Conservation (phyloP, 1,140 invertebrate species). For the Atta texana region DNA sequence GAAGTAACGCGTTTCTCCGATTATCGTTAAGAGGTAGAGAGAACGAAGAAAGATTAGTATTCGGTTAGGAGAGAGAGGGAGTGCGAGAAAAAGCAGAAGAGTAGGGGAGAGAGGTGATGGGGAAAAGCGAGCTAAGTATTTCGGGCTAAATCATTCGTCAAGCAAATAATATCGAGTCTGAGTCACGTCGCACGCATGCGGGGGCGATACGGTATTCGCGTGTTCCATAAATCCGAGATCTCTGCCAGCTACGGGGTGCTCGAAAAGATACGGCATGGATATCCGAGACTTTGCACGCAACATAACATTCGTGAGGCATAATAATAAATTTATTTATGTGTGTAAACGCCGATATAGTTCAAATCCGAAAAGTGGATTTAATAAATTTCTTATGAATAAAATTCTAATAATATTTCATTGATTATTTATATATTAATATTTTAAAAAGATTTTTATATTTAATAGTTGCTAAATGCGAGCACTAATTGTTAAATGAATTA, state of each 20-base stretch:
- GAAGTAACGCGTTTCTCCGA: constrained; percentile 51
- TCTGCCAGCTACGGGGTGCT: constrained; percentile 63
- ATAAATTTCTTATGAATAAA: neutral
- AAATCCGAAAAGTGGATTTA: neutral
- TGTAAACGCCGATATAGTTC: neutral
- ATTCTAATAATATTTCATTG: neutral
- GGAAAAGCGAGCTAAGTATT: constrained; percentile 61
- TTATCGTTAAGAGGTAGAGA: constrained; percentile 63
- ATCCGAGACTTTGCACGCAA: neutral
- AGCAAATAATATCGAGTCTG: constrained; percentile 80
- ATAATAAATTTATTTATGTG: constrained; percentile 1
- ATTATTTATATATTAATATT: constrained; percentile 4
- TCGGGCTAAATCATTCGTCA: constrained; percentile 81
- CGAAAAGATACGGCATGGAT: constrained; percentile 33
- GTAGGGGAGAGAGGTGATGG: constrained; percentile 22
- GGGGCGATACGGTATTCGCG: constrained; percentile 72
- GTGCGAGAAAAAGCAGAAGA: constrained; percentile 24
- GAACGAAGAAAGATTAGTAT: constrained; percentile 57
- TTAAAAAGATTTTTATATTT: neutral
- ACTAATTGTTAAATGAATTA: neutral
- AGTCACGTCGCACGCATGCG: constrained; percentile 75
- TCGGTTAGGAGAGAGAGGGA: neutral
- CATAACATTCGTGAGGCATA: neutral
- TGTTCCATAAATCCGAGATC: constrained; percentile 72
- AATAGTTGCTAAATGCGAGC: neutral